Evolutionary conservation across 2,888 invertebrate genomes (phyloP).

Genomic region (Rhopalosiphum nymphaeae): DNA sequence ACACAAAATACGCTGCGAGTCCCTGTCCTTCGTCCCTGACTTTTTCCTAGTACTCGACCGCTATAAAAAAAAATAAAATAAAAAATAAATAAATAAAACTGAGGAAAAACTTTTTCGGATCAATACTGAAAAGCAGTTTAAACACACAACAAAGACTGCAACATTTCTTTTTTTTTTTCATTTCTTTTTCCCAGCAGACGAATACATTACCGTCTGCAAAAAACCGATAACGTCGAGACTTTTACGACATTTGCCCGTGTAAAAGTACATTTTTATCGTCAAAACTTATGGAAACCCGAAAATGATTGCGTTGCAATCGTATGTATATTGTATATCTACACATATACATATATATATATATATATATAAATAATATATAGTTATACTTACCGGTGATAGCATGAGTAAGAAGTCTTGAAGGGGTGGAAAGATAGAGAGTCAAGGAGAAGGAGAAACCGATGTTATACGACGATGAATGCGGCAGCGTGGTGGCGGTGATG

Average conservation of each 20-base stretch:
- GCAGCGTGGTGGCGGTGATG: neutral
- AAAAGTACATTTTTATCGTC: conserved; percentile 62
- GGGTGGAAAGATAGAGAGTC: neutral
- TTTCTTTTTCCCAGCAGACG: conserved; percentile 50
- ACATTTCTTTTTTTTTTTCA: conserved; percentile 53
- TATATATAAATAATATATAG: neutral
- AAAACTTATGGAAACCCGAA: conserved; percentile 57
- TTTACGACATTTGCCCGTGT: conserved; percentile 62
- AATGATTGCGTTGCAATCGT: conserved; percentile 47
- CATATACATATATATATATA: neutral
- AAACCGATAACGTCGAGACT: conserved; percentile 64
- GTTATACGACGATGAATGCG: neutral
- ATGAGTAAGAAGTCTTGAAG: neutral
- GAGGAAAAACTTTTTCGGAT: conserved; percentile 63
- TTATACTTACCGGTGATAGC: neutral
- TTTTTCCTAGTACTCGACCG: conserved; percentile 54
- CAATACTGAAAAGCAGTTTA: conserved; percentile 65
- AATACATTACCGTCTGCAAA: conserved; percentile 64
- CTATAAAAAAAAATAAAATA: conserved; percentile 54
- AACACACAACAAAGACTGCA: conserved; percentile 65
- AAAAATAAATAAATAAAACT: conserved; percentile 47
- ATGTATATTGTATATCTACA: neutral
- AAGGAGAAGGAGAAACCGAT: neutral
- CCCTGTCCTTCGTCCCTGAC: conserved; percentile 53
- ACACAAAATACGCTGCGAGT: conserved; percentile 3